These are phyloP conservation scores for Galaxea fascicularis DNA, from an alignment of 92 coral and sea anemone genomes.

Conservation along the genomic window DNA sequence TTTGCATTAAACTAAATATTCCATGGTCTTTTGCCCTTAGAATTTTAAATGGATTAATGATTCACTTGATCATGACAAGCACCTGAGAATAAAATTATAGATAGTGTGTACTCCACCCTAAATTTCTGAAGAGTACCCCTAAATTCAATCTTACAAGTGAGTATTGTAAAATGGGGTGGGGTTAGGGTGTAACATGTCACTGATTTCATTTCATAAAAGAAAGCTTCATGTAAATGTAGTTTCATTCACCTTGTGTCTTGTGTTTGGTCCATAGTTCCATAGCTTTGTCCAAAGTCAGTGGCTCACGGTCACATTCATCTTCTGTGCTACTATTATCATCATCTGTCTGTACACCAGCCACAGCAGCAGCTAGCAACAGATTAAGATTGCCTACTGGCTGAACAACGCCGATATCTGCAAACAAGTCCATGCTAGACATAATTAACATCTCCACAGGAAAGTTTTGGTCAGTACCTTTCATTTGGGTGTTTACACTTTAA, in stretches of 20 bases:
- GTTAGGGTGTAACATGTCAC: neutral
- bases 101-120: too few species aligned
- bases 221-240: neutral
- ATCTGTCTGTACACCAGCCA: slow-evolving; percentile 83
- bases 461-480: neutral
- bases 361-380: slow-evolving; percentile 92
- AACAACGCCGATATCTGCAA: slow-evolving; percentile 11
- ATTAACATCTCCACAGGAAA: neutral
- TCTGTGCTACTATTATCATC: slow-evolving; percentile 64
- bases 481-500: neutral
- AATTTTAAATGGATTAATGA: too few species aligned
- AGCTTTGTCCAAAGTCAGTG: slow-evolving; percentile 77
- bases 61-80: too few species aligned
- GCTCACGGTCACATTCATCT: slow-evolving; percentile 59
- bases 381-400: slow-evolving; percentile 69
- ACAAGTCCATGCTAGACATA: neutral
- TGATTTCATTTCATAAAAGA: neutral
- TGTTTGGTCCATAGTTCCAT: slow-evolving; percentile 88
- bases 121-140: too few species aligned
- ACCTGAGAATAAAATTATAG: too few species aligned
- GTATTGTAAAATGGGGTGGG: neutral
- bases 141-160: too few species aligned
- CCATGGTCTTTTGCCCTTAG: too few species aligned
- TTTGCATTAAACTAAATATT: too few species aligned
- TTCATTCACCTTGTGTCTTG: slow-evolving; percentile 66